Conservation (phyloP, 2,113 vertebrate species). For the human region GRCh38 chr11:25845501-25846000, state of each 20-base stretch:
- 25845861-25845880: neutral
- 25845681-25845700: too few relatives aligned
- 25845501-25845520: too few relatives aligned
- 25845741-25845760: neutral
- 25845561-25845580: too few relatives aligned
- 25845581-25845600: too few relatives aligned
- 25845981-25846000: neutral
- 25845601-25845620: too few relatives aligned
- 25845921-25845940: neutral
- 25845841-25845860: neutral
- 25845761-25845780: neutral
- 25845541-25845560: too few relatives aligned
- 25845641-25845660: too few relatives aligned
- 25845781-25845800: neutral
- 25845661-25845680: too few relatives aligned
- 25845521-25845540: too few relatives aligned
- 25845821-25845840: neutral
- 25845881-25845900: neutral
- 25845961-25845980: neutral
- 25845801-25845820: neutral
- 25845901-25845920: neutral
- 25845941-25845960: neutral
- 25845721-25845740: too few relatives aligned
- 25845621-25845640: too few relatives aligned
- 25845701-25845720: too few relatives aligned